Evolutionary conservation across 2,888 invertebrate genomes (phyloP).

Genomic region (Lamellibrachia satsuma): DNA sequence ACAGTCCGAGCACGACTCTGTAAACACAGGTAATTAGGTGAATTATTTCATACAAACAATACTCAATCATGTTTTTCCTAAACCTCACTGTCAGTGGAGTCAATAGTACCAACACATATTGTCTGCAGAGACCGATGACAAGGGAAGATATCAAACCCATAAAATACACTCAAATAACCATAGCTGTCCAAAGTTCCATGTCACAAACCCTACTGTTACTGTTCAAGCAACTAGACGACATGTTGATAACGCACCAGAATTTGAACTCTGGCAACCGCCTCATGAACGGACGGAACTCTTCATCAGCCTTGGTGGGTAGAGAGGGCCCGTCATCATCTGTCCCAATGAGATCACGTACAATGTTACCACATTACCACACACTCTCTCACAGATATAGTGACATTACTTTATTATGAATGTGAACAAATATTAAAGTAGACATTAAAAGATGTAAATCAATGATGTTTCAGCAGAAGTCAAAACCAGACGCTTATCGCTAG

Average conservation of each 20-base stretch:
- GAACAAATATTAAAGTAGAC: not conserved
- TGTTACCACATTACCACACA: not conserved
- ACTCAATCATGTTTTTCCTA: too few relatives aligned
- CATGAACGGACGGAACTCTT: slow-evolving; percentile 99
- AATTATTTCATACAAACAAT: too few relatives aligned
- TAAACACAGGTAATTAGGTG: too few relatives aligned
- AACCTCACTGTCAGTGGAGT: too few relatives aligned
- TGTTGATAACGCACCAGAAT: slow-evolving; percentile 78
- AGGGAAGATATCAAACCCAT: not conserved
- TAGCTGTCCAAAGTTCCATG: too few relatives aligned
- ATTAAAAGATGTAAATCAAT: not conserved
- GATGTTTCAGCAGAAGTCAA: not conserved
- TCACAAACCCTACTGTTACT: not conserved
- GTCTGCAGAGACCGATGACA: too few relatives aligned
- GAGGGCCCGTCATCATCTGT: slow-evolving; percentile 84
- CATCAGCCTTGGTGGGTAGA: slow-evolving; percentile 91
- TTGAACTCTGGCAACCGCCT: slow-evolving; percentile 97
- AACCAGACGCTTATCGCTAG: not conserved
- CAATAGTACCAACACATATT: too few relatives aligned
- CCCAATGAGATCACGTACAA: not conserved
- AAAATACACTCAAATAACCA: too few relatives aligned
- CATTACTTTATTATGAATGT: not conserved
- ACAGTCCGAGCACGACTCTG: too few relatives aligned
- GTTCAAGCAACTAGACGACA: not conserved
- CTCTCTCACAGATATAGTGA: not conserved